These are phyloP conservation scores for Hoplias malabaricus DNA, from an alignment of 2,113 vertebrate genomes.

Conservation along the genomic window DNA sequence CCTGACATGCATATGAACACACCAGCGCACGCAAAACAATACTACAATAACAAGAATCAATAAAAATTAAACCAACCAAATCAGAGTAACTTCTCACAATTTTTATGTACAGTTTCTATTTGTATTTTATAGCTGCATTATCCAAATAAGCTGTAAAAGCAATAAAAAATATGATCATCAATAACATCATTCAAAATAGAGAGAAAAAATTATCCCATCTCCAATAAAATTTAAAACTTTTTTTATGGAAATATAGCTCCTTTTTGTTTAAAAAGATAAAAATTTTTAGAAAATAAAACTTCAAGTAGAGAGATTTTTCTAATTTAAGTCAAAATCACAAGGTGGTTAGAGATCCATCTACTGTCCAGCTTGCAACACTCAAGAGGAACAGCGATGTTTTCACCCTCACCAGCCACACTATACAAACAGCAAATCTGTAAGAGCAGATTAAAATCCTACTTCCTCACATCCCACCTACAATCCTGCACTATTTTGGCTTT, in stretches of 20 bases:
- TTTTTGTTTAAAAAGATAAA: constrained; percentile 60
- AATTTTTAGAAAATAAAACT: constrained; percentile 56
- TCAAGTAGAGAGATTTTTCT: constrained; percentile 58
- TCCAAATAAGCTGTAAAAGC: constrained; percentile 14
- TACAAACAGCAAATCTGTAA: constrained; percentile 15
- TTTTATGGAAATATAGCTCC: constrained; percentile 39
- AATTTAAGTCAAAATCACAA: constrained; percentile 47
- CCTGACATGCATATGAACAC: constrained; percentile 51
- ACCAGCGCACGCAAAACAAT: constrained; percentile 46
- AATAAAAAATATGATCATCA: constrained; percentile 64
- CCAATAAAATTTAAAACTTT: constrained; percentile 51
- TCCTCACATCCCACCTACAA: constrained; percentile 12
- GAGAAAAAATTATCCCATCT: constrained; percentile 64
- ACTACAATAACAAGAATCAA: constrained; percentile 38
- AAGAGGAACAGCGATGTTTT: constrained; percentile 1
- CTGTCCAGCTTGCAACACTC: neutral
- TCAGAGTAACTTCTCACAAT: constrained; percentile 15
- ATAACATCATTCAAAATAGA: constrained; percentile 60
- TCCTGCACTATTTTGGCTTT: constrained; percentile 18
- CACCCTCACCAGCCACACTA: constrained; percentile 4
- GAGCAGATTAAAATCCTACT: constrained; percentile 20
- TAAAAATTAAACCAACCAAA: constrained; percentile 39
- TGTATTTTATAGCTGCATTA: constrained; percentile 32
- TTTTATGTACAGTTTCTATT: constrained; percentile 51
- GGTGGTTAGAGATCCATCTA: neutral